Evolutionary conservation across 2,113 vertebrate genomes (phyloP).

Genomic region (Tragelaphus buxtoni): DNA sequence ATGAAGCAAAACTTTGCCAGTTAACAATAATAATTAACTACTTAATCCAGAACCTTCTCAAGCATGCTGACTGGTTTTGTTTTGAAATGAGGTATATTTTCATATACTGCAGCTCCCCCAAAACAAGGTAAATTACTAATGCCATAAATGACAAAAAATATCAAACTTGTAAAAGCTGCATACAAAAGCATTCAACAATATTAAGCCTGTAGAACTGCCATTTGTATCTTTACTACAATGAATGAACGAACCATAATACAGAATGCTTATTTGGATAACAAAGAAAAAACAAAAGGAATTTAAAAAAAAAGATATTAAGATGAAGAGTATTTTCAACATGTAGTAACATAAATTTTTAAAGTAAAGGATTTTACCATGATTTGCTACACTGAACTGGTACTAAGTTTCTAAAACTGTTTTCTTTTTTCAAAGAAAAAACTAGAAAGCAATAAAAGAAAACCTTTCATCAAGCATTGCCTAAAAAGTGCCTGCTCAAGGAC

Average conservation of each 20-base stretch:
- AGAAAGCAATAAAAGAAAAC: not conserved
- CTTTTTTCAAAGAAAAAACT: not conserved
- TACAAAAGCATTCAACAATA: not conserved
- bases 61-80: not conserved
- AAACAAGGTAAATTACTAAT: not conserved
- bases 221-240: not conserved
- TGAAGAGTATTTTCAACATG: not conserved
- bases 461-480: not conserved
- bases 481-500: not conserved
- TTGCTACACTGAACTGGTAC: not conserved
- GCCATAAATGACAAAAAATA: not conserved
- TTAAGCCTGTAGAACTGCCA: not conserved
- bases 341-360: not conserved
- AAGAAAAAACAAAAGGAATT: not conserved
- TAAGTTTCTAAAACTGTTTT: not conserved
- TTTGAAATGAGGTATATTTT: not conserved
- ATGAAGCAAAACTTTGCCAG: not conserved
- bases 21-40: not conserved
- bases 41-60: not conserved
- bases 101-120: not conserved
- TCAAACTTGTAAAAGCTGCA: not conserved
- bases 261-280: not conserved
- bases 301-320: not conserved
- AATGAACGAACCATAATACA: not conserved
- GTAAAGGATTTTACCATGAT: not conserved